Evolutionary conservation across 35 echinoderm and acorn worm species (phyloP).

Genomic region (Lytechinus pictus): DNA sequence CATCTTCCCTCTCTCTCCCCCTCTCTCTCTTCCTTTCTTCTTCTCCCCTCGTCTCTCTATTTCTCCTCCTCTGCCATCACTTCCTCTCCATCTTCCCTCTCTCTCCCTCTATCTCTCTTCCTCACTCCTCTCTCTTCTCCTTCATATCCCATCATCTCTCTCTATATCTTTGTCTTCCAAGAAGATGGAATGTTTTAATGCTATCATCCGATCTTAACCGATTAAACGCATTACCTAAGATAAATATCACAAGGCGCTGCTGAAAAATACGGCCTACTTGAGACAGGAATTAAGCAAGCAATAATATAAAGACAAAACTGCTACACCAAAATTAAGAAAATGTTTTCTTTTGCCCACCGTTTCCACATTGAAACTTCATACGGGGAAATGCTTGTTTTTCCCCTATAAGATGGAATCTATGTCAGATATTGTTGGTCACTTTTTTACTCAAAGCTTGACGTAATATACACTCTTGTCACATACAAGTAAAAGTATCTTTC

Average conservation of each 20-base stretch:
- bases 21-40: background rate
- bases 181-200: background rate
- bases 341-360: background rate
- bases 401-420: too few species aligned
- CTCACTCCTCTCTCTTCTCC: background rate
- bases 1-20: too few species aligned
- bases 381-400: too few species aligned
- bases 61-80: background rate
- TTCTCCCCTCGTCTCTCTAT: background rate
- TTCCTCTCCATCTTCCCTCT: background rate
- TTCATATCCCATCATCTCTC: background rate
- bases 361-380: background rate
- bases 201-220: background rate
- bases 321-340: background rate
- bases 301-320: background rate
- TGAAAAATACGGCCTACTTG: background rate
- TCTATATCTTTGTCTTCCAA: background rate
- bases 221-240: background rate
- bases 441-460: too few species aligned
- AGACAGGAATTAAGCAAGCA: background rate
- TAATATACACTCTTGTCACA: too few species aligned
- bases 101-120: background rate
- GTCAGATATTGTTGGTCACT: too few species aligned
- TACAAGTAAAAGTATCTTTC: too few species aligned
- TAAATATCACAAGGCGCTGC: background rate